These are phyloP conservation scores for Nasonia longicornis DNA, from an alignment of 1,140 invertebrate genomes.

Conservation along the genomic window DNA sequence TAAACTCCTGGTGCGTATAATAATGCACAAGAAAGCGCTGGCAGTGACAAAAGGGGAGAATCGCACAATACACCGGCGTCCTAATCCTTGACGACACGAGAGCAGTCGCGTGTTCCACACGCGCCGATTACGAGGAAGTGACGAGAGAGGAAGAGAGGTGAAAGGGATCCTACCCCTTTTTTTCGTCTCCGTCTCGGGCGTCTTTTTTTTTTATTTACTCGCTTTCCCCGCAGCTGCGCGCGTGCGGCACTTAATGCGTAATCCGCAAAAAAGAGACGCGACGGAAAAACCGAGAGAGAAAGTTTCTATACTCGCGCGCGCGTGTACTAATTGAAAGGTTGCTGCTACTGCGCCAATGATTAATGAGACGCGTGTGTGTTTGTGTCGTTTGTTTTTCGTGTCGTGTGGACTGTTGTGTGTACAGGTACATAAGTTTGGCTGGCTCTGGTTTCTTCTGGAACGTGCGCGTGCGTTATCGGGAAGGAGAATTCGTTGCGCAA, in stretches of 20 bases:
- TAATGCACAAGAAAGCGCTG: background rate
- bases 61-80: background rate
- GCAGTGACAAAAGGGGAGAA: slow-evolving; percentile 18
- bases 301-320: slow-evolving; percentile 8
- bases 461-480: too few species aligned
- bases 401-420: background rate
- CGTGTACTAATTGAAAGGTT: slow-evolving; percentile 15
- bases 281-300: slow-evolving; percentile 43
- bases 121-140: slow-evolving; percentile 53
- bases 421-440: too few species aligned
- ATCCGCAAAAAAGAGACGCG: slow-evolving; percentile 41
- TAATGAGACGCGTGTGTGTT: background rate
- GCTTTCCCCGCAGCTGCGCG: slow-evolving; percentile 21
- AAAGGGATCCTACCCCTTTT: slow-evolving; percentile 55
- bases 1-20: too few species aligned
- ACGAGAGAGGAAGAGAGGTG: slow-evolving; percentile 48
- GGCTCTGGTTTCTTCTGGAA: too few species aligned
- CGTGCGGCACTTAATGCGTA: slow-evolving; percentile 34
- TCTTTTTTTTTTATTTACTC: slow-evolving; percentile 46
- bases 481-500: background rate
- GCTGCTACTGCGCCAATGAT: background rate
- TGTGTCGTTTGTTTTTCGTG: background rate
- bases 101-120: slow-evolving; percentile 47
- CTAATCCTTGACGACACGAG: background rate
- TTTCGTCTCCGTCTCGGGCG: slow-evolving; percentile 41